A percentile compares a stretch with the other conserved stretches of the same genome.
phyloP scores from a whole-genome alignment of 2,888 invertebrate species.

The Nomada lathburiana region DNA sequence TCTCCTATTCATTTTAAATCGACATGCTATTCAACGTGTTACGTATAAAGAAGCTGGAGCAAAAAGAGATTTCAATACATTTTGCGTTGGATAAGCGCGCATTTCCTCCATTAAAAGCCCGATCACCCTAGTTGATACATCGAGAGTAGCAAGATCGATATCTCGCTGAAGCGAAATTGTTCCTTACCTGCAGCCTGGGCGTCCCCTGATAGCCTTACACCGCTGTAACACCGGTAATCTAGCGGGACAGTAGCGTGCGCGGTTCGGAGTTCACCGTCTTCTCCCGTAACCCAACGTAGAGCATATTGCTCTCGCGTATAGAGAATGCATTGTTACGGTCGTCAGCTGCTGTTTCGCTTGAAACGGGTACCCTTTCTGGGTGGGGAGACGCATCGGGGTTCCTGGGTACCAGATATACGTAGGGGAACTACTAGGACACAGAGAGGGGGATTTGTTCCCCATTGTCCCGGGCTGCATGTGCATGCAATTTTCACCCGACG shows the following conservation, averaged over 20 bases:
- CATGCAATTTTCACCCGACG: conserved; percentile 46
- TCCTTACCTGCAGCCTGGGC: conserved; percentile 46
- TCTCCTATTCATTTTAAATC: background rate
- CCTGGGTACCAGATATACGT: conserved; percentile 45
- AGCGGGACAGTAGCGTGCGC: conserved; percentile 28
- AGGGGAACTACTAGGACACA: conserved; percentile 34
- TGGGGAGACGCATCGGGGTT: conserved; percentile 51
- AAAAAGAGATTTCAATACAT: background rate
- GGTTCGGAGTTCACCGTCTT: conserved; percentile 52
- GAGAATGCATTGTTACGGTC: conserved; percentile 71
- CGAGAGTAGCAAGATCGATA: conserved; percentile 29
- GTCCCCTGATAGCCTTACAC: conserved; percentile 43
- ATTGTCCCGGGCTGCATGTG: conserved; percentile 50
- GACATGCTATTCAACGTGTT: background rate
- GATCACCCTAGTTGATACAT: background rate
- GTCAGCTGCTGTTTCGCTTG: conserved; percentile 72
- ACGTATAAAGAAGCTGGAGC: background rate
- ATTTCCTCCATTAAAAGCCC: background rate
- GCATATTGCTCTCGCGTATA: conserved; percentile 59
- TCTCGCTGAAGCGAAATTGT: conserved; percentile 14
- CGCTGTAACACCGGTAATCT: conserved; percentile 45
- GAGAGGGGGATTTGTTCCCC: conserved; percentile 54
- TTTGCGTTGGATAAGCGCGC: background rate
- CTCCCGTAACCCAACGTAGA: conserved; percentile 51
- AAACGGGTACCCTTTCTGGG: conserved; percentile 57